Conservation (phyloP, 2,888 invertebrate species). For the Leucoma salicis region DNA sequence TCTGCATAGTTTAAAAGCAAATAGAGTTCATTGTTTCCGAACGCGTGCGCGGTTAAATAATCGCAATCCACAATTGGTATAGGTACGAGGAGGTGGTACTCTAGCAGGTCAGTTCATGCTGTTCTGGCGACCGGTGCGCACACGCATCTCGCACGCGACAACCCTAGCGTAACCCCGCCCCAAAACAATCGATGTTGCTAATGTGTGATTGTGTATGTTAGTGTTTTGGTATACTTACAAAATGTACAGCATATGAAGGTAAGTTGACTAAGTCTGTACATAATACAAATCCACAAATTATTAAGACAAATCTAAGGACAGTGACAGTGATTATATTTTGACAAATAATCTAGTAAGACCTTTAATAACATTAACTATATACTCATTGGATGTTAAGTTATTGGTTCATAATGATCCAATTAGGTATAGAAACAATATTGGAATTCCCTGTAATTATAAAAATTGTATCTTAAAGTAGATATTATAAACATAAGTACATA, state of each 20-base stretch:
- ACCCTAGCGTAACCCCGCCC: constrained; percentile 37
- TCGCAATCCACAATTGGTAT: constrained; percentile 75
- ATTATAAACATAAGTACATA: background rate
- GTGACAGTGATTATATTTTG: too few relatives aligned
- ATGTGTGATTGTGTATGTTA: constrained; percentile 33
- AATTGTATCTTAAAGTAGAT: constrained; percentile 2
- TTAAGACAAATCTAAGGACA: too few relatives aligned
- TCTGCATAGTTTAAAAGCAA: constrained; percentile 63
- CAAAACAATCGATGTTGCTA: constrained; percentile 34
- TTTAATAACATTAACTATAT: too few relatives aligned
- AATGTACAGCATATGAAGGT: constrained; percentile 23
- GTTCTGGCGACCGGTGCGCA: constrained; percentile 68
- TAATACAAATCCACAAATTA: too few relatives aligned
- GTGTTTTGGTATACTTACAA: constrained; percentile 25
- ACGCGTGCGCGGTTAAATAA: constrained; percentile 80
- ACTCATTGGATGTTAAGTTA: too few relatives aligned
- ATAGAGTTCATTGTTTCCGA: constrained; percentile 77
- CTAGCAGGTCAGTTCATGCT: constrained; percentile 61
- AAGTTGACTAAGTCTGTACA: too few relatives aligned
- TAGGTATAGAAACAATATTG: too few relatives aligned
- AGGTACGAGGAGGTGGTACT: constrained; percentile 62
- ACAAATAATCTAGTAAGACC: too few relatives aligned
- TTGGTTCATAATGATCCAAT: too few relatives aligned
- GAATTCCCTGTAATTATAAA: too few relatives aligned
- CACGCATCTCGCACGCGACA: constrained; percentile 45